phyloP scores from a whole-genome alignment of 2,113 vertebrate genomes.

The Platysternon megacephalum region DNA sequence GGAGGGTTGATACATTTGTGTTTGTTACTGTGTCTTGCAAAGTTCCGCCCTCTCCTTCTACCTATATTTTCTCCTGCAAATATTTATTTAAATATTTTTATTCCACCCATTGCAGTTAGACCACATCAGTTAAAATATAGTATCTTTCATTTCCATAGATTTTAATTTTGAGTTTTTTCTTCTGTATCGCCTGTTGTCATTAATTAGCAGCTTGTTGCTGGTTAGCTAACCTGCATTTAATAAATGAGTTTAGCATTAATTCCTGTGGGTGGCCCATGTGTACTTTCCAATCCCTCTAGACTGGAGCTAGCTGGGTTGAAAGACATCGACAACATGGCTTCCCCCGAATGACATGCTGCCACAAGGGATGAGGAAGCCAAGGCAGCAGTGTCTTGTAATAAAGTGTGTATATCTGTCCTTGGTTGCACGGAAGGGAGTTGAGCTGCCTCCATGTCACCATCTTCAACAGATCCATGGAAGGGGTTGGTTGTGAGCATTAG shows the following conservation, averaged over 20 bases:
- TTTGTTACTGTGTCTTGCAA: not conserved
- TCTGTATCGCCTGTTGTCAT: not conserved
- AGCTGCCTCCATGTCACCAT: not conserved
- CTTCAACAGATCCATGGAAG: not conserved
- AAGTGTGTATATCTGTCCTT: not conserved
- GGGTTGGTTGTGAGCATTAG: not conserved
- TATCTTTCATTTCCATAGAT: not conserved
- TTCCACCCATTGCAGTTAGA: not conserved
- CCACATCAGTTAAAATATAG: not conserved
- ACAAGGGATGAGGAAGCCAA: not conserved
- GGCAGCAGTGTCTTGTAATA: not conserved
- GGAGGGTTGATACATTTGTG: not conserved
- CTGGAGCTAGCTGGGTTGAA: not conserved
- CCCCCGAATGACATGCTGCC: no score
- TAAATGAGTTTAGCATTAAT: not conserved
- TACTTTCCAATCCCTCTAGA: rapidly evolving
- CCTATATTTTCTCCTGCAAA: not conserved
- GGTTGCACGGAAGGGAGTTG: not conserved
- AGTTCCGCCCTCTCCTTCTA: not conserved
- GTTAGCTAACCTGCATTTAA: not conserved
- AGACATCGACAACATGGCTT: not conserved
- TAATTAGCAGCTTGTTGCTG: not conserved
- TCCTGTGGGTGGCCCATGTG: not conserved
- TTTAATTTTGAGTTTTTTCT: not conserved
- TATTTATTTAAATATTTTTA: not conserved